Percentiles rank a stretch among this genome's conserved stretches.
phyloP scores from a whole-genome alignment of 2,797 vertebrate genomes.

The Tokudaia muenninki region DNA sequence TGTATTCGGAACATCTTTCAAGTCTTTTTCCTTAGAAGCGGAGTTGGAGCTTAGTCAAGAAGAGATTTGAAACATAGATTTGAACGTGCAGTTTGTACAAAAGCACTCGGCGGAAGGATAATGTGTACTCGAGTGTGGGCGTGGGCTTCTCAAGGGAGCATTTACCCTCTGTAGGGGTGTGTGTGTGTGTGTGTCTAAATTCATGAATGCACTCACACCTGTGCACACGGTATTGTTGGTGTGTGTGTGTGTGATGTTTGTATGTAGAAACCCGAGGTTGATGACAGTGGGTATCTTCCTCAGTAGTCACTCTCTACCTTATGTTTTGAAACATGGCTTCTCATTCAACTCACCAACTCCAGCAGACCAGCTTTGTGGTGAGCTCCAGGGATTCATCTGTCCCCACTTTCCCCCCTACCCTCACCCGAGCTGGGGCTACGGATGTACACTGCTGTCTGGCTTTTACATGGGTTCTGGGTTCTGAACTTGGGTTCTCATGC shows the following conservation, averaged over 20 bases:
- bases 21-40: conserved; percentile 23
- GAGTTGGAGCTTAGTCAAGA: neutral
- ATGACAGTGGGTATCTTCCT: neutral
- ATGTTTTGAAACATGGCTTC: neutral
- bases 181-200: neutral
- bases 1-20: conserved; percentile 31
- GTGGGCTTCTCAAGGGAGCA: neutral
- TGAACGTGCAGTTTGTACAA: neutral
- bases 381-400: neutral
- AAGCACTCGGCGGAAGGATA: neutral
- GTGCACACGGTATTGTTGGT: too few species aligned
- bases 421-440: neutral
- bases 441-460: neutral
- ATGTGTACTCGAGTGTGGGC: neutral
- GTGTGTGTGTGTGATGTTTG: neutral
- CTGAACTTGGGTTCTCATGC: neutral
- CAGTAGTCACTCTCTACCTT: neutral
- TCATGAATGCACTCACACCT: neutral
- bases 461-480: neutral
- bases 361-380: neutral
- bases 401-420: neutral
- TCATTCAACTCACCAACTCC: neutral
- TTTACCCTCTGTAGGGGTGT: neutral
- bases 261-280: neutral
- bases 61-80: neutral